Base-by-base conservation (phyloP, 2,113 vertebrate genomes). In the Clarias batrachus region DNA sequence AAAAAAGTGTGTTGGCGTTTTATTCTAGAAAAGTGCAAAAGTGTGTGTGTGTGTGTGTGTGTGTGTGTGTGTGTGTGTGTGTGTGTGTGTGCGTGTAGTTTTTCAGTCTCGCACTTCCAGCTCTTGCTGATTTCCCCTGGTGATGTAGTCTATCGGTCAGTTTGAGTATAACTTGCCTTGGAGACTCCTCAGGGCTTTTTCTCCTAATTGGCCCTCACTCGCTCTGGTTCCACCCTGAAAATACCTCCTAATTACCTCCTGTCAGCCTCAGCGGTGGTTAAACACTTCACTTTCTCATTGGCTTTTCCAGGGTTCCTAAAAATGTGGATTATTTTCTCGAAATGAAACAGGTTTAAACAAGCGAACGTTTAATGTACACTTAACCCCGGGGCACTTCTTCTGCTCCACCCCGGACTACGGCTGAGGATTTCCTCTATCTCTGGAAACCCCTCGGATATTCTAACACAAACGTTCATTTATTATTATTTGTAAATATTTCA, bases 171-270 rank as follows among this genome's bases (percentile, higher is more conserved):
- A 60, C 56, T 59, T 33, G 77, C 77, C 77, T 60, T 23, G 17
- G 56, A 80, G 56, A 80, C 77, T 33, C 37, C 56, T 59, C 48
- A 1, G 30, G 77, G 77, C 27, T 33, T 80, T 80, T 60, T 21
- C 77, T 80, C 27, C 27, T 80, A 80, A 80, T 80, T 80, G 54
- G 77, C 27, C 77, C 77, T 60, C 77, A 23, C 56, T 80, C 12
- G 27, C 56, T 80, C 27, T 23, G 27, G n/a, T 80, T 80, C 57
- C 77, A 80, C 77, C 77, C 77, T 60, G 77, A 33, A 80, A 80
- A 80, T 80, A 33, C 56, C 77, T 60, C 77, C 77, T 80, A 80
- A 80, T 80, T 60, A 80, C 77, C 77, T 60, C 77, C 56, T 27
- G 56, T 80, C 56, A 80, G 56, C 16, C 14, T 57, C 77, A 6